A percentile compares a stretch with the other conserved stretches of the same genome.
Conservation (phyloP, 2,113 vertebrate genomes). For the Narcine bancroftii region DNA sequence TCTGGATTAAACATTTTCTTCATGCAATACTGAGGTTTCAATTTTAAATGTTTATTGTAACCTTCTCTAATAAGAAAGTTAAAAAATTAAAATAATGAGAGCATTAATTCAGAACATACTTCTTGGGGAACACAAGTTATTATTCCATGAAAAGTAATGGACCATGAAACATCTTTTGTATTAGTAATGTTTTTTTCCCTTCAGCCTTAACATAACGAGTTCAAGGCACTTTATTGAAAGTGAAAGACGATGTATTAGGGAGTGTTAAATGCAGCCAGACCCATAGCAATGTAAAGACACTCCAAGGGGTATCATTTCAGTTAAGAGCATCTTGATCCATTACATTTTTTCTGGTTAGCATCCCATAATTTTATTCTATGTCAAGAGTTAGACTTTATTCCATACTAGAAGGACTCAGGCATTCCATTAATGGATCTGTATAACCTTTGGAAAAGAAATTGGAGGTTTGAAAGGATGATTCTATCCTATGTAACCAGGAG, state of each 20-base stretch:
- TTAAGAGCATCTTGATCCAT: not conserved
- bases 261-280: not conserved
- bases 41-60: not conserved
- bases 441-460: not conserved
- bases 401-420: not conserved
- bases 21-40: not conserved
- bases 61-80: not conserved
- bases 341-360: not conserved
- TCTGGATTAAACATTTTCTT: not conserved
- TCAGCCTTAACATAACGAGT: not conserved
- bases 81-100: not conserved
- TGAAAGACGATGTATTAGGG: too few relatives aligned
- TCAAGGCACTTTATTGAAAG: not conserved
- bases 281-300: not conserved
- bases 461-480: not conserved
- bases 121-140: not conserved
- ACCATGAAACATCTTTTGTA: not conserved
- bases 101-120: not conserved
- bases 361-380: not conserved
- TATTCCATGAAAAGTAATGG: not conserved
- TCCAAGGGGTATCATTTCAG: not conserved
- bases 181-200: not conserved
- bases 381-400: not conserved
- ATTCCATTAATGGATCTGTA: not conserved
- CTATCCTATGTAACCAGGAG: not conserved